Conservation (phyloP, 2,797 vertebrate genomes). For the Onychomys leucogaster region DNA sequence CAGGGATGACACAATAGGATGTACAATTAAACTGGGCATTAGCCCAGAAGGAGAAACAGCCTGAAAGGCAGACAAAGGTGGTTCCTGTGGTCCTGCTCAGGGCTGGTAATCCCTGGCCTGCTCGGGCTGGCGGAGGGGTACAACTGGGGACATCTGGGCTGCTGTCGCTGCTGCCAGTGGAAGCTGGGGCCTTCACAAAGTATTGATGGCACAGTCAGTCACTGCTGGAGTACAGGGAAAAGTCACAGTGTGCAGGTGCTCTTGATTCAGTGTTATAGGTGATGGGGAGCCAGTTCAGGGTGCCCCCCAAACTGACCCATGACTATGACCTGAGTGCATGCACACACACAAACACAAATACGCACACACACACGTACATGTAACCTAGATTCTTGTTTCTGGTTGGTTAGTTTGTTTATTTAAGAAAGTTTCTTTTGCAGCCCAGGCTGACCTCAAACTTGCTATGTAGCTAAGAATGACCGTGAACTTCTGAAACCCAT, state of each 20-base stretch:
- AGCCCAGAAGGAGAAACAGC: slow-evolving; percentile 57
- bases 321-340: neutral
- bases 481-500: neutral
- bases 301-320: neutral
- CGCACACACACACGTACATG: neutral
- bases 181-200: neutral
- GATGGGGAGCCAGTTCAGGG: neutral
- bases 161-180: accelerated
- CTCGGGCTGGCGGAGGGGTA: accelerated
- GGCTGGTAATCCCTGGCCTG: neutral
- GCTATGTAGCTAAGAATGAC: neutral
- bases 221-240: neutral
- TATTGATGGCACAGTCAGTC: accelerated
- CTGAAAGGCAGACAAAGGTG: neutral
- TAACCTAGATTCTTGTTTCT: neutral
- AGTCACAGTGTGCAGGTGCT: neutral
- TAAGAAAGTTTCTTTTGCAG: neutral
- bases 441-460: neutral
- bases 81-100: neutral
- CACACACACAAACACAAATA: too few species aligned
- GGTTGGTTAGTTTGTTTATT: neutral
- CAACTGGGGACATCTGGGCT: neutral
- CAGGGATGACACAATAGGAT: slow-evolving; percentile 85
- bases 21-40: slow-evolving; percentile 81
- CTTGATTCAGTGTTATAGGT: too few species aligned